phyloP scores from a whole-genome alignment of 2,797 vertebrate genomes.

The Tinamus major region DNA sequence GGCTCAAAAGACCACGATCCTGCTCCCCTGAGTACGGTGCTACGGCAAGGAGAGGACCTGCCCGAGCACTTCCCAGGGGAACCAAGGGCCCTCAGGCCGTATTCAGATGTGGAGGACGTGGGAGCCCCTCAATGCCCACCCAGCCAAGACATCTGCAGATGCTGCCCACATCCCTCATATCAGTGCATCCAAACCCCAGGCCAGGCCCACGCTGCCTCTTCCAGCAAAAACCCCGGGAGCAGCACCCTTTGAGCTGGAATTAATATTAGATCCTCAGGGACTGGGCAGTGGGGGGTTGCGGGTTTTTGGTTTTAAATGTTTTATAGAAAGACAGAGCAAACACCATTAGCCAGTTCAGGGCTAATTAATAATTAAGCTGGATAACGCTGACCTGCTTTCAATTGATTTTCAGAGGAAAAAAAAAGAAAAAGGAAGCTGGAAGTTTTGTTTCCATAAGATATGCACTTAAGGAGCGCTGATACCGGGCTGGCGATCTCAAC shows the following conservation, averaged over 20 bases:
- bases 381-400: constrained; percentile 9
- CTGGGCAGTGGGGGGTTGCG: background rate
- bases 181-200: background rate
- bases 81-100: no score
- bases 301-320: constrained; percentile 22
- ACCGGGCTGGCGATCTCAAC: rapidly evolving
- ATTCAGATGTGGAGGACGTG: background rate
- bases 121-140: background rate
- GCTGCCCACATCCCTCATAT: background rate
- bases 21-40: background rate
- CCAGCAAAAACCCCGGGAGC: background rate
- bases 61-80: background rate
- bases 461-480: background rate
- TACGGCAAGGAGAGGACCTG: background rate
- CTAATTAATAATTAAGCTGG: constrained; percentile 71
- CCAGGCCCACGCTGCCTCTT: background rate
- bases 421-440: background rate
- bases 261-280: background rate
- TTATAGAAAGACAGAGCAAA: constrained; percentile 62
- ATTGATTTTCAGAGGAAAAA: constrained; percentile 54
- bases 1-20: background rate
- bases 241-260: background rate
- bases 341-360: constrained; percentile 41
- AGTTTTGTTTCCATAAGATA: background rate
- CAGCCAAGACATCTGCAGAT: no score